Percentiles rank a stretch among this genome's conserved stretches.
Evolutionary conservation across 2,797 vertebrate species (phyloP).

Genomic region (Danio jaintianensis): DNA sequence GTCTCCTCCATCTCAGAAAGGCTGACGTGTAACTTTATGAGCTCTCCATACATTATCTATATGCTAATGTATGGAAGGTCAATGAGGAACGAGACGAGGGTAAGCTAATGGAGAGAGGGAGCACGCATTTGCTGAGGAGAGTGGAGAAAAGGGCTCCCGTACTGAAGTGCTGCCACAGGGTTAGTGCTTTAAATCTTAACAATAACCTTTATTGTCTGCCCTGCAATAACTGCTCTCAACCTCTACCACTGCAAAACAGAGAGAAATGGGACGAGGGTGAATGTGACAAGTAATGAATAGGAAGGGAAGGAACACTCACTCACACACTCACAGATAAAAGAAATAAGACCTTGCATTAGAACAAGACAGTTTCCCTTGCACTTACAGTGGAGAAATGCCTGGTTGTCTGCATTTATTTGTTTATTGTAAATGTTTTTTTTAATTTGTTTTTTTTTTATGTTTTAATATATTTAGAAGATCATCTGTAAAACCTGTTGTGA

Average conservation of each 20-base stretch:
- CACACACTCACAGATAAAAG: slow-evolving; percentile 5
- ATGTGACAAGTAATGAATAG: slow-evolving; percentile 33
- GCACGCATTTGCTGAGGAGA: slow-evolving; percentile 1
- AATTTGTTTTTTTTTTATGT: neutral
- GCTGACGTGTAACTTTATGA: slow-evolving; percentile 27
- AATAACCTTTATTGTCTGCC: slow-evolving; percentile 53
- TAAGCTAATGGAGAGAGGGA: slow-evolving; percentile 33
- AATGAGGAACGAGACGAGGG: slow-evolving; percentile 9
- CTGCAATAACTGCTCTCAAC: slow-evolving; percentile 54
- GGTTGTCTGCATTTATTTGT: neutral
- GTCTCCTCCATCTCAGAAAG: neutral
- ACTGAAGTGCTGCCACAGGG: slow-evolving; percentile 39
- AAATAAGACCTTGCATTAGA: slow-evolving; percentile 11
- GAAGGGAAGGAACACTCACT: slow-evolving; percentile 7
- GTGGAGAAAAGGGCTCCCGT: slow-evolving; percentile 1
- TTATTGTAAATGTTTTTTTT: neutral
- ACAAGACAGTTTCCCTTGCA: neutral
- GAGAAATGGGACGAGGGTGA: slow-evolving; percentile 14
- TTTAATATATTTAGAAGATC: too few relatives aligned
- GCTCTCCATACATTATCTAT: slow-evolving; percentile 37
- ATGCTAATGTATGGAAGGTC: slow-evolving; percentile 49
- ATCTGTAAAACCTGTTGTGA: too few relatives aligned
- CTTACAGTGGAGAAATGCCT: neutral
- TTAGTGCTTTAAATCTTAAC: slow-evolving; percentile 55
- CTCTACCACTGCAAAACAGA: slow-evolving; percentile 32